phyloP scores from a whole-genome alignment of 35 echinoderm and acorn worm genomes.

The Nesometra sesokonis region DNA sequence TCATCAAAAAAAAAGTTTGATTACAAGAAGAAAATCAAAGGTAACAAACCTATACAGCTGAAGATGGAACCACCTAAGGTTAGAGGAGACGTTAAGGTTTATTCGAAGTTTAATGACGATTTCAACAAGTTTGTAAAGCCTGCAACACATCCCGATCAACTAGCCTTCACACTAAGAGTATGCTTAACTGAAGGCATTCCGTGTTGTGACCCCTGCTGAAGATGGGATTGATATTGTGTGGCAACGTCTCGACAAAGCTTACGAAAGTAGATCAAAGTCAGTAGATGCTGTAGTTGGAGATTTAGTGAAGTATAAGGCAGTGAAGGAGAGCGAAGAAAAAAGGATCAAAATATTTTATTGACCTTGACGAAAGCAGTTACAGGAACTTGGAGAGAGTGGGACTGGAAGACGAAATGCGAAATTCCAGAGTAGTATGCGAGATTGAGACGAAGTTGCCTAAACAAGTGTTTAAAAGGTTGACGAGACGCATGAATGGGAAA shows the following conservation, averaged over 20 bases:
- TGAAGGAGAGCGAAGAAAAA: too few relatives aligned
- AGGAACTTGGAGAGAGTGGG: background rate
- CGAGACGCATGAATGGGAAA: background rate
- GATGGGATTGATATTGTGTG: background rate
- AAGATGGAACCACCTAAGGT: background rate
- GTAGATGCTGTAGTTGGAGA: background rate
- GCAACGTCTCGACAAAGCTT: background rate
- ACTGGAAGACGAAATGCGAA: background rate
- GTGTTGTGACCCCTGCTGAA: background rate
- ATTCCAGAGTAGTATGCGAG: background rate
- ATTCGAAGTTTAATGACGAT: background rate
- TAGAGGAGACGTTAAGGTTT: background rate
- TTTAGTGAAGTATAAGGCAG: too few relatives aligned
- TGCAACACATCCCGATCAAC: background rate
- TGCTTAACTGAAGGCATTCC: background rate
- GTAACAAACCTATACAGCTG: background rate
- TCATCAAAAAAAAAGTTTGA: background rate
- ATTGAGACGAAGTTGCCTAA: background rate
- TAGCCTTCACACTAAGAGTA: background rate
- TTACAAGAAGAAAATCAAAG: background rate
- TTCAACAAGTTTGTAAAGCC: slow-evolving; percentile 10
- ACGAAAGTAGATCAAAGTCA: background rate
- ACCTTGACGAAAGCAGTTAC: background rate
- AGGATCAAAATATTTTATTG: background rate
- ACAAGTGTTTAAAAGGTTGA: background rate